Conservation (phyloP, 2,113 vertebrate species). For the Mugil cephalus region DNA sequence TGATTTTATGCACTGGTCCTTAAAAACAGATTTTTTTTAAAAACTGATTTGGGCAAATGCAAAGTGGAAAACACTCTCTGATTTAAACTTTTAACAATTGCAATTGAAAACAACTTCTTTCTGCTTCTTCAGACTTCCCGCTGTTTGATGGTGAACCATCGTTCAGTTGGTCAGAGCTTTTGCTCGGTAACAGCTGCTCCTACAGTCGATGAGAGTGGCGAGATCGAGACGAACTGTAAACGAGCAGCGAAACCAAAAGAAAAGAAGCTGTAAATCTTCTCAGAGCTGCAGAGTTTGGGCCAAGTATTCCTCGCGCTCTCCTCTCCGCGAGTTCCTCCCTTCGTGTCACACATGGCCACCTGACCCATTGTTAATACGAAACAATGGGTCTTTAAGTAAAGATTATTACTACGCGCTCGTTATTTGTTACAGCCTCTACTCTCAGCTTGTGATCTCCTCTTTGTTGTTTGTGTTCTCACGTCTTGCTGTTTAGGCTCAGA, state of each 20-base stretch:
- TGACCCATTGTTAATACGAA: too few relatives aligned
- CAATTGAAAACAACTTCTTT: too few relatives aligned
- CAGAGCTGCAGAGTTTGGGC: neutral
- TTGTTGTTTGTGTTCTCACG: neutral
- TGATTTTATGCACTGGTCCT: too few relatives aligned
- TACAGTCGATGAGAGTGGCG: neutral
- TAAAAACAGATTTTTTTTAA: too few relatives aligned
- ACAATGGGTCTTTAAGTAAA: neutral
- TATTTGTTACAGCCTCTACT: neutral
- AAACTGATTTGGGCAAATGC: too few relatives aligned
- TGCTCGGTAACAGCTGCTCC: neutral
- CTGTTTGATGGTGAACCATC: neutral
- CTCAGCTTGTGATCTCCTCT: neutral
- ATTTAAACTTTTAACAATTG: too few relatives aligned
- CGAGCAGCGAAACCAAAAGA: neutral
- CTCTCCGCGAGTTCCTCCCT: too few relatives aligned
- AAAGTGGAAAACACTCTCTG: too few relatives aligned
- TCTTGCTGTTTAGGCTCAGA: neutral
- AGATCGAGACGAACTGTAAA: neutral
- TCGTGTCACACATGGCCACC: too few relatives aligned
- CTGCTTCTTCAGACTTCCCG: too few relatives aligned
- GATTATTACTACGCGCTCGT: neutral
- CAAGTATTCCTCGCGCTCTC: too few relatives aligned
- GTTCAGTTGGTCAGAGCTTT: neutral
- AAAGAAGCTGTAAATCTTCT: neutral